phyloP scores from a whole-genome alignment of 2,113 vertebrate genomes.

The Orientallactaga bullata region DNA sequence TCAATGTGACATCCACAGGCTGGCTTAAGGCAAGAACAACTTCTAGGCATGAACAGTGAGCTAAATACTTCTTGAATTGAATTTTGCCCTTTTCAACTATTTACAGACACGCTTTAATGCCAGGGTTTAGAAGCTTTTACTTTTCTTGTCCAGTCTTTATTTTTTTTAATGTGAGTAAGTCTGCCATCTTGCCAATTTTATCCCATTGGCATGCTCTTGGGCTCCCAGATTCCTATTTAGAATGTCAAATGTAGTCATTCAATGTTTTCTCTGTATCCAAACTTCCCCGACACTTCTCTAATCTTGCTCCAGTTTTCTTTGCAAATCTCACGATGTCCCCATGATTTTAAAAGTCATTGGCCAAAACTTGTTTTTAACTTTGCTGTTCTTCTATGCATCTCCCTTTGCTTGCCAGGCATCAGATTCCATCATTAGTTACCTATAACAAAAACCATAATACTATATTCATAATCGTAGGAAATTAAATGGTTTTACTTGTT shows the following conservation, averaged over 20 bases:
- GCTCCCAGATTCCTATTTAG: neutral
- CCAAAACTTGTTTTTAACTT: neutral
- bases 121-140: neutral
- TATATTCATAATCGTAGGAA: neutral
- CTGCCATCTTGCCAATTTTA: neutral
- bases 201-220: neutral
- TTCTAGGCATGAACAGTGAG: neutral
- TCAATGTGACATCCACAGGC: neutral
- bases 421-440: neutral
- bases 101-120: neutral
- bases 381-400: slow-evolving; percentile 20
- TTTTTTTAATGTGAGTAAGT: neutral
- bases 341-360: neutral
- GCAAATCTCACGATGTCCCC: neutral
- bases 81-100: slow-evolving; percentile 21
- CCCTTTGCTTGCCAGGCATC: slow-evolving; percentile 16
- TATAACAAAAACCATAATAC: neutral
- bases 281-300: neutral
- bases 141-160: neutral
- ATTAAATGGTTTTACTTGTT: neutral
- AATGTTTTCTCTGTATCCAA: neutral
- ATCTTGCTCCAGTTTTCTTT: neutral
- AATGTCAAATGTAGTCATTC: neutral
- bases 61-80: neutral
- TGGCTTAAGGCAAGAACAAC: neutral